phyloP scores from a whole-genome alignment of 2,113 vertebrate genomes.

The Nettapus auritus region DNA sequence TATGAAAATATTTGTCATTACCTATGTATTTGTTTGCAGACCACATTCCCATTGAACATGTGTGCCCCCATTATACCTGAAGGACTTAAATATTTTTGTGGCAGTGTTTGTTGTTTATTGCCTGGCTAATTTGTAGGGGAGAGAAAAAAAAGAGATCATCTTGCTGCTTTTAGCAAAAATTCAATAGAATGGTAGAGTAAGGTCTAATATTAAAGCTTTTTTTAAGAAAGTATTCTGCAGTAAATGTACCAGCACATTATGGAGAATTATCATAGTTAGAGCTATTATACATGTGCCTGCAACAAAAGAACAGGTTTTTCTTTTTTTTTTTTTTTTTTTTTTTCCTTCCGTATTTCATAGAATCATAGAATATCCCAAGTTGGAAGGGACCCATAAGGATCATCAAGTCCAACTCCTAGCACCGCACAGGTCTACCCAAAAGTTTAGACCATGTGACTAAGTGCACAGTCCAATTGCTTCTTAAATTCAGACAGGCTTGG shows the following conservation, averaged over 20 bases:
- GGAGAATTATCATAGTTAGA: background rate
- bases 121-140: background rate
- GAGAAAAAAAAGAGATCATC: background rate
- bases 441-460: too few species aligned
- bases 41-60: background rate
- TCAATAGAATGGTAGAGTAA: background rate
- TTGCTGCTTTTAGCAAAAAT: conserved; percentile 35
- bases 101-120: background rate
- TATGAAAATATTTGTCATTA: background rate
- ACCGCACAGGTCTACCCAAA: too few species aligned
- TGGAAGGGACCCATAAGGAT: too few species aligned
- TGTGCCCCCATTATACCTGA: background rate
- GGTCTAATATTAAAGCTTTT: background rate
- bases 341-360: background rate
- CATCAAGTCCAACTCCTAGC: too few species aligned
- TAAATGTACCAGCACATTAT: conserved; percentile 34
- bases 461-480: too few species aligned
- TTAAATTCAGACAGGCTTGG: too few species aligned
- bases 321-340: background rate
- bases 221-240: background rate
- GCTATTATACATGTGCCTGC: background rate
- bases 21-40: background rate
- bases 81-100: background rate
- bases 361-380: too few species aligned
- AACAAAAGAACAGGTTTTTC: background rate